Base-by-base conservation (phyloP, 2,113 vertebrate species). In the Melozone crissalis region DNA sequence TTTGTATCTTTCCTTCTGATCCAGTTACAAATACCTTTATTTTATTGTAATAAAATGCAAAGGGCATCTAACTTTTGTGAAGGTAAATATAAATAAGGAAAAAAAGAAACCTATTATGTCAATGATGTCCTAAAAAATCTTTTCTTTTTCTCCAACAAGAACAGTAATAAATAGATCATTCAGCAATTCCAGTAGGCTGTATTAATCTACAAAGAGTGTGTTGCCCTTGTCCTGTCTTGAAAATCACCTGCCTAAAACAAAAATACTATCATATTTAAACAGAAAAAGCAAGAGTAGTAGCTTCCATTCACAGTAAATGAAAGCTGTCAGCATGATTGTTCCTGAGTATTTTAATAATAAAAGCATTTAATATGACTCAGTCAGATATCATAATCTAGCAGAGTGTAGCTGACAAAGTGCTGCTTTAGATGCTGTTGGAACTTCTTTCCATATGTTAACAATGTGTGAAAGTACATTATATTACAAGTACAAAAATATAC, bases 271-370 rank as follows among this genome's bases (percentile, higher is more conserved):
- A 13, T 79, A 83, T 61, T 84, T 84, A 82, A 84, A 61, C 58
- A 68, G 83, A 43, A 63, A 33, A 67, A 65, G 35, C 22, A 51
- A 52, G 31, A 72, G 8, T 46, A 37, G 51, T 62, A 72, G 24
- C 33, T 78, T 81, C 47, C 21, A 78, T 90, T 81, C 77, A 41
- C 52, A 33, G 23, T 46, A 94, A 62, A 75, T 52, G 20, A 57
- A 43, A 69, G 72, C 51, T 33, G 4, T 44, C 57, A 83, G 30
- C 55, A 83, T 3, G 11, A 6, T 86, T 79, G 24, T 69, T 88
- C 55, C 74, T 27, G 22, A 26, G 15, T 63, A 66, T 93, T 92
- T 97, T 93, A 97, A 46, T 96, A 93, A 93, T 91, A 37, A 62
- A 94, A 96, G 61, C 63, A 47, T 59, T 93, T 68, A 49, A 73